phyloP scores from a whole-genome alignment of 2,888 invertebrate species.

The Apodemia duryi region DNA sequence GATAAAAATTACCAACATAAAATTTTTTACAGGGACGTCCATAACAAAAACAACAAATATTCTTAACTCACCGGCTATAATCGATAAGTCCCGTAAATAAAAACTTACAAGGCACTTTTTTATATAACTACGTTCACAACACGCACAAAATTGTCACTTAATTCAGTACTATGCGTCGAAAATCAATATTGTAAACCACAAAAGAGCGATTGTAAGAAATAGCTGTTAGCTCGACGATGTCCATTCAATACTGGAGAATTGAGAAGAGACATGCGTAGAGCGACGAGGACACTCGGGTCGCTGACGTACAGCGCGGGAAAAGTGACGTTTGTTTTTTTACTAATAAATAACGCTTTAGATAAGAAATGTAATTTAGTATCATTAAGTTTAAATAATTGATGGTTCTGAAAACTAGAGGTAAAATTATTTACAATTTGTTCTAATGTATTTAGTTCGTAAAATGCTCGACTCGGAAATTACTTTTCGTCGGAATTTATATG shows the following conservation, averaged over 20 bases:
- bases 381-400: background rate
- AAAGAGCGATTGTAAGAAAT: conserved; percentile 43
- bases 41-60: conserved; percentile 5
- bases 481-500: background rate
- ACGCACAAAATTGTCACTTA: conserved; percentile 15
- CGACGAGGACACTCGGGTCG: conserved; percentile 29
- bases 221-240: conserved; percentile 40
- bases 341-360: conserved; percentile 23
- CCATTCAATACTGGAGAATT: conserved; percentile 60
- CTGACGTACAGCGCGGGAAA: conserved; percentile 59
- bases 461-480: background rate
- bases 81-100: conserved; percentile 25
- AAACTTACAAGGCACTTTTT: conserved; percentile 53
- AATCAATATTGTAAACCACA: conserved; percentile 62
- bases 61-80: conserved; percentile 3
- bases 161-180: conserved; percentile 39
- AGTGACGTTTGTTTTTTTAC: conserved; percentile 58
- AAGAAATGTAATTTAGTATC: background rate
- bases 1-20: conserved; percentile 1
- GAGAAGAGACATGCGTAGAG: conserved; percentile 61
- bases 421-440: background rate
- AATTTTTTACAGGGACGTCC: background rate
- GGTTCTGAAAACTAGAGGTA: background rate
- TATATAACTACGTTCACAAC: conserved; percentile 5
- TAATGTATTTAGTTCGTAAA: too few species aligned